phyloP scores from a whole-genome alignment of 2,888 invertebrate genomes.

The Cybosia mesomella region DNA sequence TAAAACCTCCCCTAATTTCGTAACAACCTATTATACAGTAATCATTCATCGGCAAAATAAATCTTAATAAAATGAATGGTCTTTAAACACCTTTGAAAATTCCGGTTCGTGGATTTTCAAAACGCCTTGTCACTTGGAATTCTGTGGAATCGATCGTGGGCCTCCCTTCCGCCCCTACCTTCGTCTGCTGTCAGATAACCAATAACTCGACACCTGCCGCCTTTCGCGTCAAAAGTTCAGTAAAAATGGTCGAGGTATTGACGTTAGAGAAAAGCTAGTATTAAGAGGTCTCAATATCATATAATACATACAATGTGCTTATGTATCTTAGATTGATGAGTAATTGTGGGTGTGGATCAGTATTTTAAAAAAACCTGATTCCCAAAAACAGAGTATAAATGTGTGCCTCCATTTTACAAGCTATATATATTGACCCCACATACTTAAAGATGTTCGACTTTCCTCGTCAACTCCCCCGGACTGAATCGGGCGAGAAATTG shows the following conservation, averaged over 20 bases:
- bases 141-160: constrained; percentile 19
- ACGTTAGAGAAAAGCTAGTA: constrained; percentile 25
- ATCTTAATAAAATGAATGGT: constrained; percentile 28
- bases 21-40: constrained; percentile 11
- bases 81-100: constrained; percentile 38
- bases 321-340: neutral
- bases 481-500: too few species aligned
- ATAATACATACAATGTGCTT: neutral
- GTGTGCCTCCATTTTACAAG: too few species aligned
- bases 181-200: constrained; percentile 58
- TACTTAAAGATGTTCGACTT: too few species aligned
- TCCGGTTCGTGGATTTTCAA: constrained; percentile 34
- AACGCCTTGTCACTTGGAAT: constrained; percentile 42
- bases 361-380: too few species aligned
- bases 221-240: constrained; percentile 53
- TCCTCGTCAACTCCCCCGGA: too few species aligned
- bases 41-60: constrained; percentile 27
- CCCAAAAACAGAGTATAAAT: too few species aligned
- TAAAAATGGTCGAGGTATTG: constrained; percentile 35
- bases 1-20: neutral
- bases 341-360: neutral
- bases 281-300: neutral
- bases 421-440: too few species aligned
- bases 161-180: constrained; percentile 22
- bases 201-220: constrained; percentile 67